phyloP scores from a whole-genome alignment of 1,140 invertebrate genomes.

The Diabrotica virgifera region DNA sequence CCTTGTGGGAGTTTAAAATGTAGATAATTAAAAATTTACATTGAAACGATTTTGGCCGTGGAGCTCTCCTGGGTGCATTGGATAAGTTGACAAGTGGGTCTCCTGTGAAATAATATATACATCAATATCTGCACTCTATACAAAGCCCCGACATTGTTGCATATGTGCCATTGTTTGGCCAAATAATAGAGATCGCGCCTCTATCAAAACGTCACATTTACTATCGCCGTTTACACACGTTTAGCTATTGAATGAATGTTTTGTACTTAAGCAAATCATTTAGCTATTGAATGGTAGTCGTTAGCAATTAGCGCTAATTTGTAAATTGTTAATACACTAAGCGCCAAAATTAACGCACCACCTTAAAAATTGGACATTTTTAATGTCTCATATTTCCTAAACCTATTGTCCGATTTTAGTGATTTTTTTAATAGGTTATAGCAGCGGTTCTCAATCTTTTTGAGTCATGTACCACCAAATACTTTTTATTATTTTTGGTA shows the following conservation, averaged over 20 bases:
- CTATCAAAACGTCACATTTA: constrained; percentile 7
- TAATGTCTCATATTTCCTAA: too few relatives aligned
- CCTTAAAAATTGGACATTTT: too few relatives aligned
- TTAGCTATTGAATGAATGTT: background rate
- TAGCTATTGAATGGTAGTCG: background rate
- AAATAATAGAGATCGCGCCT: constrained; percentile 26
- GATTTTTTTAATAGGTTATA: too few relatives aligned
- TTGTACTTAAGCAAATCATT: background rate
- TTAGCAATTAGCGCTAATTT: too few relatives aligned
- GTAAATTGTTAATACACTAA: too few relatives aligned
- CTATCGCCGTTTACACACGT: background rate
- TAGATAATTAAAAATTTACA: constrained; percentile 27
- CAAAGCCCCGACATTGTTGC: constrained; percentile 24
- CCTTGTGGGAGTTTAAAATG: constrained; percentile 24
- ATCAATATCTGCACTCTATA: constrained; percentile 30
- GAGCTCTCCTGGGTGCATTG: constrained; percentile 28
- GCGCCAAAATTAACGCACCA: too few relatives aligned
- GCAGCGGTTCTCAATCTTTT: too few relatives aligned
- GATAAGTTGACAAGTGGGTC: constrained; percentile 31
- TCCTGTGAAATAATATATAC: constrained; percentile 32
- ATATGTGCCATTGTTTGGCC: constrained; percentile 27
- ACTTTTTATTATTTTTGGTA: too few relatives aligned
- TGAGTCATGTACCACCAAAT: too few relatives aligned
- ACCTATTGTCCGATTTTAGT: too few relatives aligned
- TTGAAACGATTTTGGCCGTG: constrained; percentile 25